These are phyloP conservation scores for Heliangelus exortis DNA, from an alignment of 2,797 vertebrate species.

Conservation along the genomic window DNA sequence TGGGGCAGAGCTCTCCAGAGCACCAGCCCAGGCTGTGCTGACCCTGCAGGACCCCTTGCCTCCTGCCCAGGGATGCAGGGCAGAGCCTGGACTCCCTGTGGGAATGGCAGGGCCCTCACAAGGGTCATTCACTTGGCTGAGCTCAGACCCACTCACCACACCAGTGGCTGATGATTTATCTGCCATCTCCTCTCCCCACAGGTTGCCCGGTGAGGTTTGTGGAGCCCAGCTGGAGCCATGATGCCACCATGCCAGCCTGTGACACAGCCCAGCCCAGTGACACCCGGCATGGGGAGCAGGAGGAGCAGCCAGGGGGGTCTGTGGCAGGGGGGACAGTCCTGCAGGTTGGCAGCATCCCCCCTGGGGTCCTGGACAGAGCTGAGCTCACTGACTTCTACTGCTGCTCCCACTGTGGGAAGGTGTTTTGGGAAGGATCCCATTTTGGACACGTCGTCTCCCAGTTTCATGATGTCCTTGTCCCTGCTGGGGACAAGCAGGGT, in stretches of 20 bases:
- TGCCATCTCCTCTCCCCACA: background rate
- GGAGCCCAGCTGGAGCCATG: background rate
- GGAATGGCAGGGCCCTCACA: background rate
- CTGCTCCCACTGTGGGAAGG: conserved; percentile 87
- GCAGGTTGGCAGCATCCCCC: conserved; percentile 79
- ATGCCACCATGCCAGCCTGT: accelerated
- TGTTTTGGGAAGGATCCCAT: conserved; percentile 94
- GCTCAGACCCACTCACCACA: background rate
- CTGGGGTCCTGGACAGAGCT: conserved; percentile 75
- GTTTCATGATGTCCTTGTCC: conserved; percentile 80
- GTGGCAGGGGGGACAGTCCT: conserved; percentile 68
- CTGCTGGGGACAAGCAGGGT: background rate
- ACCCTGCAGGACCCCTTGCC: too few relatives aligned
- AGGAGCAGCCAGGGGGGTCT: conserved; percentile 46
- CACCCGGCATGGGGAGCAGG: conserved; percentile 62
- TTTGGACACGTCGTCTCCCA: conserved; percentile 78
- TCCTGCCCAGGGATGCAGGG: too few relatives aligned
- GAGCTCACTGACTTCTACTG: conserved; percentile 82
- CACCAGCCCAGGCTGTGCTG: too few relatives aligned
- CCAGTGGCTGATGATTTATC: background rate
- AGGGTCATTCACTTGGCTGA: accelerated
- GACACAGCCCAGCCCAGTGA: background rate
- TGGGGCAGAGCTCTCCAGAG: too few relatives aligned
- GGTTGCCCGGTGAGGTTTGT: background rate
- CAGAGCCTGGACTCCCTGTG: background rate